Conservation (phyloP, 2,888 invertebrate species). For the Apodemia duryi region DNA sequence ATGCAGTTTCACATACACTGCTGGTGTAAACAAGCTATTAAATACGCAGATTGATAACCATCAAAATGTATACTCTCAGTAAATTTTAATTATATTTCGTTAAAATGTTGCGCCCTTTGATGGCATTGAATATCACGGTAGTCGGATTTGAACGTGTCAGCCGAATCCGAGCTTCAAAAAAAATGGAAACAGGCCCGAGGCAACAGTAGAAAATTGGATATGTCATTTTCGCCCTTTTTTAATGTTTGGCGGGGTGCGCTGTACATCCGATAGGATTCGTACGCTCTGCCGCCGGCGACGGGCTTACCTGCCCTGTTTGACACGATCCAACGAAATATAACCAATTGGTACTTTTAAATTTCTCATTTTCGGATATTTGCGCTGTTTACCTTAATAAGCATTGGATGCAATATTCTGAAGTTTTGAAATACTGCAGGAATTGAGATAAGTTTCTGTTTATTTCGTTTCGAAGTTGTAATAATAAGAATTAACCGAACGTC, state of each 20-base stretch:
- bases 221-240: slow-evolving; percentile 80
- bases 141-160: slow-evolving; percentile 58
- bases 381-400: slow-evolving; percentile 11
- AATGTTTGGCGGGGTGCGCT: slow-evolving; percentile 69
- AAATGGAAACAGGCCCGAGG: slow-evolving; percentile 66
- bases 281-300: slow-evolving; percentile 47
- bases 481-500: too few species aligned
- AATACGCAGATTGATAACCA: not conserved
- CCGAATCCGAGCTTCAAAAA: slow-evolving; percentile 71
- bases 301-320: slow-evolving; percentile 45
- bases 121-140: slow-evolving; percentile 66
- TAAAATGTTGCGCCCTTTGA: slow-evolving; percentile 67
- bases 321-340: slow-evolving; percentile 59
- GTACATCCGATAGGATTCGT: slow-evolving; percentile 58
- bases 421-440: not conserved
- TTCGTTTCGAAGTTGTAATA: too few species aligned
- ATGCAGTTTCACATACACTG: too few species aligned
- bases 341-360: slow-evolving; percentile 56
- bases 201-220: slow-evolving; percentile 80
- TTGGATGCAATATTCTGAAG: not conserved
- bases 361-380: slow-evolving; percentile 26
- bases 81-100: slow-evolving; percentile 57
- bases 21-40: too few species aligned
- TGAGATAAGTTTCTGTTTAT: not conserved
- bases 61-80: slow-evolving; percentile 39